phyloP scores from a whole-genome alignment of 2,113 vertebrate genomes.

The Indri indri region DNA sequence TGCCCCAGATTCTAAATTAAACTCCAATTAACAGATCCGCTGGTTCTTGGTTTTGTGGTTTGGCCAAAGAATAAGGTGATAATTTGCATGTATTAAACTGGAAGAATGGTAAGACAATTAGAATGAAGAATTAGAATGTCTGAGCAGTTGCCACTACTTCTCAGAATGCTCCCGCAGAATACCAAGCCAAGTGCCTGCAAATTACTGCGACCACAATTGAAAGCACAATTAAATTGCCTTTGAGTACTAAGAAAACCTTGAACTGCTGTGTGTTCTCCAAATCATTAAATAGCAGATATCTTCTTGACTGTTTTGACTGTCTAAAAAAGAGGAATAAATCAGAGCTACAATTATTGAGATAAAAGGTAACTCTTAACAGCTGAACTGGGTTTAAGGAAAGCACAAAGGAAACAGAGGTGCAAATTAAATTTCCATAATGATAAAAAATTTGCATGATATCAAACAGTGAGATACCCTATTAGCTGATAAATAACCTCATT shows the following conservation, averaged over 20 bases:
- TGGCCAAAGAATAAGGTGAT: slow-evolving; percentile 21
- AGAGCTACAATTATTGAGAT: slow-evolving; percentile 61
- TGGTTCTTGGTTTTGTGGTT: slow-evolving; percentile 38
- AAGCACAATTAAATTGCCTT: slow-evolving; percentile 57
- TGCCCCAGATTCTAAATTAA: slow-evolving; percentile 24
- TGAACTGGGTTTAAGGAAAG: slow-evolving; percentile 66
- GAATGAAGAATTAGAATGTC: not conserved
- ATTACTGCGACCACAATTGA: not conserved
- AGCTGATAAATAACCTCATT: slow-evolving; percentile 79
- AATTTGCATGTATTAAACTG: slow-evolving; percentile 45
- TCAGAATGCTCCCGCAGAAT: not conserved
- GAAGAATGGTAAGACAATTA: slow-evolving; percentile 8
- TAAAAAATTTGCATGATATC: slow-evolving; percentile 74
- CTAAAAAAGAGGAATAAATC: slow-evolving; percentile 62
- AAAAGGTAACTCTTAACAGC: slow-evolving; percentile 55
- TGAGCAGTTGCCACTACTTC: not conserved
- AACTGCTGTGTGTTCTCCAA: not conserved
- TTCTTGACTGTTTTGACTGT: slow-evolving; percentile 11
- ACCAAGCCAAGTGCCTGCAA: not conserved
- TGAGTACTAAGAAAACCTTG: slow-evolving; percentile 9
- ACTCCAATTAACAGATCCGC: slow-evolving; percentile 4
- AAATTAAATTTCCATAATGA: slow-evolving; percentile 79
- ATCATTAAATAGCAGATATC: slow-evolving; percentile 16
- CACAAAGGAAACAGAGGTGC: slow-evolving; percentile 74
- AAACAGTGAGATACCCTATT: slow-evolving; percentile 66